Conservation (phyloP, 2,113 vertebrate species). For the Solea solea region DNA sequence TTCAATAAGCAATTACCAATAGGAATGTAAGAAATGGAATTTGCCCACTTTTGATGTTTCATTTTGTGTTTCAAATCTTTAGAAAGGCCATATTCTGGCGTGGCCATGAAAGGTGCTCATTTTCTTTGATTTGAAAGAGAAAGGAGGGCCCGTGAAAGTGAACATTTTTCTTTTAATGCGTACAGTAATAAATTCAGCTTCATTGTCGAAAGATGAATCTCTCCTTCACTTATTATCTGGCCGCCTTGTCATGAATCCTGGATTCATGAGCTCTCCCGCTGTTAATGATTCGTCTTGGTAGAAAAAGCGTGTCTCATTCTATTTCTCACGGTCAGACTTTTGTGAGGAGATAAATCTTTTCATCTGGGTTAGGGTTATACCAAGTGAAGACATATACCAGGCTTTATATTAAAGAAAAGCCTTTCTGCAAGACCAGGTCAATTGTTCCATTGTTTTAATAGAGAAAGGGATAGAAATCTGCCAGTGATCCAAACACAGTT, state of each 20-base stretch:
- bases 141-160: slow-evolving; percentile 46
- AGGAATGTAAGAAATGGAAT: slow-evolving; percentile 47
- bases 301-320: slow-evolving; percentile 65
- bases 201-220: slow-evolving; percentile 71
- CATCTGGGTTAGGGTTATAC: slow-evolving; percentile 46
- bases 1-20: slow-evolving; percentile 64
- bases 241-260: slow-evolving; percentile 38
- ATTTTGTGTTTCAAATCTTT: slow-evolving; percentile 43
- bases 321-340: slow-evolving; percentile 47
- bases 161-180: slow-evolving; percentile 35
- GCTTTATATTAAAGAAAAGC: slow-evolving; percentile 51
- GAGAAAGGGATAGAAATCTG: slow-evolving; percentile 43
- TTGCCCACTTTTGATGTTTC: slow-evolving; percentile 44
- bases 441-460: slow-evolving; percentile 62
- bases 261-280: slow-evolving; percentile 64
- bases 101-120: slow-evolving; percentile 46
- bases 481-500: slow-evolving; percentile 37
- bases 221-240: slow-evolving; percentile 66
- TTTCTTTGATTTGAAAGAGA: slow-evolving; percentile 70
- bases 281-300: slow-evolving; percentile 75
- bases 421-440: slow-evolving; percentile 43
- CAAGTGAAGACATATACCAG: slow-evolving; percentile 13
- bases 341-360: slow-evolving; percentile 59
- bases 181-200: slow-evolving; percentile 65
- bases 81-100: slow-evolving; percentile 56